phyloP scores from a whole-genome alignment of 2,113 vertebrate species.

The Vicugna pacos region DNA sequence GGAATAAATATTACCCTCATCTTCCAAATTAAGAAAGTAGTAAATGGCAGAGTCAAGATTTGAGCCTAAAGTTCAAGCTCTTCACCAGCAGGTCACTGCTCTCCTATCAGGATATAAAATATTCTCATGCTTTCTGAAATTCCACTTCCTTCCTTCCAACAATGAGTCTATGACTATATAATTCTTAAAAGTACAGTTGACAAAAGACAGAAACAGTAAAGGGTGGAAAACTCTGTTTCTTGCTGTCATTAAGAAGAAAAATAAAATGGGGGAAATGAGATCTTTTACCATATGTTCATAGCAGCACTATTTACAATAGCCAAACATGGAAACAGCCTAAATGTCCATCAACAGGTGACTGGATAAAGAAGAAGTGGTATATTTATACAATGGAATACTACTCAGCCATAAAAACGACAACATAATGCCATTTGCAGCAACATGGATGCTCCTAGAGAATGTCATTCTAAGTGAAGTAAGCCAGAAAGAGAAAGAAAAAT shows the following conservation, averaged over 20 bases:
- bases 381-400: too few species aligned
- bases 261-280: neutral
- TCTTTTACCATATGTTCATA: neutral
- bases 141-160: neutral
- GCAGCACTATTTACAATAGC: too few species aligned
- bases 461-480: too few species aligned
- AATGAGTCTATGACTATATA: neutral
- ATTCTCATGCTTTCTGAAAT: neutral
- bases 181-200: neutral
- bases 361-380: too few species aligned
- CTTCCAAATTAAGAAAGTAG: conserved; percentile 26
- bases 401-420: too few species aligned
- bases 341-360: too few species aligned
- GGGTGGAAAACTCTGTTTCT: neutral
- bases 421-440: too few species aligned
- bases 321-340: too few species aligned
- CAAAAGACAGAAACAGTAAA: neutral
- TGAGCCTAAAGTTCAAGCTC: neutral
- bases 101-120: neutral
- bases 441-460: too few species aligned
- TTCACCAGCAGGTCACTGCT: neutral
- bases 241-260: neutral
- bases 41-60: neutral
- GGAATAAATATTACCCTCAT: neutral
- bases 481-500: too few species aligned